Base-by-base conservation (phyloP, 64 coral and sea anemone genomes). In the Trachythela sp. region DNA sequence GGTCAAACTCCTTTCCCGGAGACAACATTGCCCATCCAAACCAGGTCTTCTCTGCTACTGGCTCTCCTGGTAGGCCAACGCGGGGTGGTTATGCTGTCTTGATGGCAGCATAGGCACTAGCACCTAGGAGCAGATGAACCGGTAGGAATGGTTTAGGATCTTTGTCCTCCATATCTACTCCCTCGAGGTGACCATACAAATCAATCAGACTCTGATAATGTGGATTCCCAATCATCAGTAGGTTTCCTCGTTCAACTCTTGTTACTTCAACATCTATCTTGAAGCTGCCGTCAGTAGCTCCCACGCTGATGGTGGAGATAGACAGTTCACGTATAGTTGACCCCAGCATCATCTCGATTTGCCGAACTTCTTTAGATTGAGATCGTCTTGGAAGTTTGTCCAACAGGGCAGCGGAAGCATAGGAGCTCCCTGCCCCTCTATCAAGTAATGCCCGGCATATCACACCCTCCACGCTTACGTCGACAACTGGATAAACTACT, bases 191-290 rank as follows among this genome's bases (percentile, higher is more conserved):
- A 17, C 85, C 24, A 30, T 92, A 64, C 13, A 22, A 36, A 0
- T 60, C 85, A 33, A 88, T 88, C 71, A 84, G 30, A 37, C 84
- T 72, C 35, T 64, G 22, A 35, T 88, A 92, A 32, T 84, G 40
- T 8, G 91, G 91, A 39, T 89, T 92, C 24, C 84, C 91, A 24
- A 92, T 72, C 48, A 83, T 24, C 49, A 92, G 32, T 35, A 92
- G 91, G 77, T 92, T 54, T 85, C 50, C 48, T 92, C 84, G 88
- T 50, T 92, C 38, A 36, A 92, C 91, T 83, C 54, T 88, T 13
- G 86, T 88, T 36, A 92, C 86, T 84, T 54, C 83, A 0, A 88
- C 70, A 84, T 83, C 70, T 11, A 92, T 88, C 58, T 14, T 4
- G 42, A 45, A 45, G 11, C 11, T 45, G 42, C 11, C 11, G 11